phyloP scores from a whole-genome alignment of 2,888 invertebrate species.

The Hybos culiciformis region DNA sequence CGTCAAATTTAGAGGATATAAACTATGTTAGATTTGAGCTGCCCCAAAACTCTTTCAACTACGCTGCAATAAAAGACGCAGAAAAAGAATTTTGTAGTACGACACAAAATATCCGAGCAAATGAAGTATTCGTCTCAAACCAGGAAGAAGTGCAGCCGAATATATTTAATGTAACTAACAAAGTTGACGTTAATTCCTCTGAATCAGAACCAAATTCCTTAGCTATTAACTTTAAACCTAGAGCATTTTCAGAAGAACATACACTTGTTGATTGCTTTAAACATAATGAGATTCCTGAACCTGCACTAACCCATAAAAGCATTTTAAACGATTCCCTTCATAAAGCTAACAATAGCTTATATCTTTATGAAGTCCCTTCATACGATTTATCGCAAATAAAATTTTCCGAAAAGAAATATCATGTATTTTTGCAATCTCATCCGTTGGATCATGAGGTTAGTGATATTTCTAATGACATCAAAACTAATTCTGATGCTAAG shows the following conservation, averaged over 20 bases:
- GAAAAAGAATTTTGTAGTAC: slow-evolving; percentile 7
- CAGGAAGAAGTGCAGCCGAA: slow-evolving; percentile 12
- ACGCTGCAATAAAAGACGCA: slow-evolving; percentile 7
- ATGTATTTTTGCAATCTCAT: too few relatives aligned
- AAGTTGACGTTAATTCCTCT: neutral
- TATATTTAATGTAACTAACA: slow-evolving; percentile 2
- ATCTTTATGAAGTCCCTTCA: slow-evolving; percentile 17
- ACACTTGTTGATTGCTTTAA: too few relatives aligned
- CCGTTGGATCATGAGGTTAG: too few relatives aligned
- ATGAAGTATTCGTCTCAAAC: neutral
- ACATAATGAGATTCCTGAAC: slow-evolving; percentile 6
- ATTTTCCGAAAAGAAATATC: slow-evolving; percentile 18
- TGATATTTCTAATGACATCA: too few relatives aligned
- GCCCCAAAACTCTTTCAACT: neutral
- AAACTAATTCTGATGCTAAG: too few relatives aligned
- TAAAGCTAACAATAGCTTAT: slow-evolving; percentile 8
- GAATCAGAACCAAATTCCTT: neutral
- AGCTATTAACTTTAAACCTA: neutral
- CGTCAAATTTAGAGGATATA: neutral
- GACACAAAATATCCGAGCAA: neutral
- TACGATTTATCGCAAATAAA: slow-evolving; percentile 15
- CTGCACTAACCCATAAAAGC: slow-evolving; percentile 7
- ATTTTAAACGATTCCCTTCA: neutral
- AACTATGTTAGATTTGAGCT: too few relatives aligned
- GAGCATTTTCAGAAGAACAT: too few relatives aligned